Percentiles rank a stretch among this genome's conserved stretches.
Evolutionary conservation across 2,888 invertebrate species (phyloP).

Genomic region (Hypolimnas misippus): DNA sequence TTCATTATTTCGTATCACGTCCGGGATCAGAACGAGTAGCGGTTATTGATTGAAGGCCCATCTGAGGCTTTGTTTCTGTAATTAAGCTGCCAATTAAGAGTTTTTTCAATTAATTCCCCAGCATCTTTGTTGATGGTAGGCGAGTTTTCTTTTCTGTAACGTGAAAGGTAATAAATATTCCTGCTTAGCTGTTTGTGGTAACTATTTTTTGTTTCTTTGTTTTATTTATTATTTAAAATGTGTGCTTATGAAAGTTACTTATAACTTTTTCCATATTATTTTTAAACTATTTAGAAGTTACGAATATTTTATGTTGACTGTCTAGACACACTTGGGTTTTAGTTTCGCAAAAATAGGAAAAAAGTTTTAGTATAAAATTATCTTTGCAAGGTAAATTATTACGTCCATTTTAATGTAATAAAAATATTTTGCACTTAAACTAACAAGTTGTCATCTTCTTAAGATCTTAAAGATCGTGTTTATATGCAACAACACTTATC

Average conservation of each 20-base stretch:
- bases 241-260: too few relatives aligned
- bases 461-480: not conserved
- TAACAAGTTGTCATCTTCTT: conserved; percentile 4
- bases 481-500: not conserved
- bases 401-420: conserved; percentile 25
- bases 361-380: conserved; percentile 13
- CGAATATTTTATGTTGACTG: too few relatives aligned
- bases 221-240: not conserved
- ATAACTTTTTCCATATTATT: too few relatives aligned
- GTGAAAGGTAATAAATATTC: conserved; percentile 2
- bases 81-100: conserved; percentile 28
- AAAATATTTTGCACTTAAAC: conserved; percentile 30
- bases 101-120: conserved; percentile 15
- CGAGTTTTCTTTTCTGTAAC: not conserved
- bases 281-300: too few relatives aligned
- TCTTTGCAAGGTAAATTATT: conserved; percentile 24
- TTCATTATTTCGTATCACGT: conserved; percentile 66
- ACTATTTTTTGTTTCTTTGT: not conserved
- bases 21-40: conserved; percentile 47
- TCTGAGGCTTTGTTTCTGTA: conserved; percentile 45
- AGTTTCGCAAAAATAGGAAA: not conserved
- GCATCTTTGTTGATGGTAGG: not conserved
- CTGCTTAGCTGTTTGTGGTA: not conserved
- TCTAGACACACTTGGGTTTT: not conserved
- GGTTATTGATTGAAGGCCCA: conserved; percentile 57